A percentile compares a stretch with the other conserved stretches of the same genome.
These are phyloP conservation scores for Megaceryle maxima DNA, from an alignment of 2,113 vertebrate species.

Conservation along the genomic window DNA sequence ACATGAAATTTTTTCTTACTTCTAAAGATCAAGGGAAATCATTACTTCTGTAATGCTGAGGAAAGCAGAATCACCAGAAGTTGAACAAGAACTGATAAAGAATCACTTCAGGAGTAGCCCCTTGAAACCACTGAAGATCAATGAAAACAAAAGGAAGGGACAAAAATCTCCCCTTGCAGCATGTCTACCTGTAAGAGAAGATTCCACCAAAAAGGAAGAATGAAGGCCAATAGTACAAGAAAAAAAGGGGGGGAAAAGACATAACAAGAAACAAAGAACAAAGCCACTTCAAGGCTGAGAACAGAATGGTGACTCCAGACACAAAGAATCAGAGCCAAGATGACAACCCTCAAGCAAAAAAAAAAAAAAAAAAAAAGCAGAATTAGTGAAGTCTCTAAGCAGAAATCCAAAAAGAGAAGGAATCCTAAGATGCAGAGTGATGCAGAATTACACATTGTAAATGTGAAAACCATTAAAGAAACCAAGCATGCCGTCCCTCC, in stretches of 20 bases:
- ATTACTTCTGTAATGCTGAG: not conserved
- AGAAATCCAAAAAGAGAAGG: not conserved
- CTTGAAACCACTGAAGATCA: not conserved
- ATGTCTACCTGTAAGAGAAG: not conserved
- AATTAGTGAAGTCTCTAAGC: not conserved
- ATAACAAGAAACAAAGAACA: not conserved
- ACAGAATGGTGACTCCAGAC: not conserved
- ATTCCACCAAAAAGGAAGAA: not conserved
- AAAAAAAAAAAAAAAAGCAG: not conserved
- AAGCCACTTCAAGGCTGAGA: not conserved
- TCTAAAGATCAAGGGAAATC: not conserved
- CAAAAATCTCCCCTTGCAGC: not conserved
- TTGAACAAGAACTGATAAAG: not conserved
- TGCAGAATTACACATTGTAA: not conserved
- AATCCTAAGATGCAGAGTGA: not conserved
- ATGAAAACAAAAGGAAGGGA: not conserved
- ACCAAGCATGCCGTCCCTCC: not conserved
- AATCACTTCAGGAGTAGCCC: not conserved
- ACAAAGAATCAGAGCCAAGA: not conserved
- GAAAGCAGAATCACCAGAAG: not conserved
- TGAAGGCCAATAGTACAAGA: not conserved
- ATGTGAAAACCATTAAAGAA: not conserved
- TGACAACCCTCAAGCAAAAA: not conserved
- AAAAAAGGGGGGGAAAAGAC: not conserved
- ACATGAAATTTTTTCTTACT: not conserved